Conservation (phyloP, 2,797 vertebrate genomes). For the Neosilurus mollespiculum region DNA sequence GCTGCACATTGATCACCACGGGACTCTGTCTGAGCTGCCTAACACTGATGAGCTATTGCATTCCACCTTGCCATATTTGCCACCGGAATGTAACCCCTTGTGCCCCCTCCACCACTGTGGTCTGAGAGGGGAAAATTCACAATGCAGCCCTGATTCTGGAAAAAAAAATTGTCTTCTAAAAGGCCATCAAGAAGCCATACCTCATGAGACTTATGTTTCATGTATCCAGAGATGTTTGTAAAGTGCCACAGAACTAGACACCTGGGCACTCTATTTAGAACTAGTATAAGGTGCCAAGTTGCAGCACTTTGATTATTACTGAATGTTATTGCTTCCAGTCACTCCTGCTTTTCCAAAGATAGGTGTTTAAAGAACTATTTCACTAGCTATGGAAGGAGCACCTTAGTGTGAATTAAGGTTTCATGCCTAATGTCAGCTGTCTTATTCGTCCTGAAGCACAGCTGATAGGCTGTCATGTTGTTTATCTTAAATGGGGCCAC, state of each 20-base stretch:
- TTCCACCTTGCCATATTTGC: conserved; percentile 53
- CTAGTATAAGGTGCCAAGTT: conserved; percentile 38
- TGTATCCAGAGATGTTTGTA: conserved; percentile 52
- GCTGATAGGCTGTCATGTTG: conserved; percentile 27
- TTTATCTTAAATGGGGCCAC: neutral
- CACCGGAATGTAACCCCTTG: conserved; percentile 47
- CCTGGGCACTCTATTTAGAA: conserved; percentile 31
- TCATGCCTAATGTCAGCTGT: conserved; percentile 22
- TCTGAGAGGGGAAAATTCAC: conserved; percentile 15
- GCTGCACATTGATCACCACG: conserved; percentile 55
- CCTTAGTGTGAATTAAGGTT: conserved; percentile 41
- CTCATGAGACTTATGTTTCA: conserved; percentile 36
- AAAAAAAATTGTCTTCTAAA: conserved; percentile 55
- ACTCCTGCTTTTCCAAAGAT: conserved; percentile 37
- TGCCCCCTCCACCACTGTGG: conserved; percentile 7
- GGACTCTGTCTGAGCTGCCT: conserved; percentile 48
- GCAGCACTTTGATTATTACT: conserved; percentile 39
- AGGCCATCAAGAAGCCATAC: conserved; percentile 51
- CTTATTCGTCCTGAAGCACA: conserved; percentile 29
- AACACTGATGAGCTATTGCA: conserved; percentile 55
- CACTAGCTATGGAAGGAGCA: conserved; percentile 24
- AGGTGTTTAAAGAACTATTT: conserved; percentile 42
- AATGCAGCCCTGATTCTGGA: conserved; percentile 45
- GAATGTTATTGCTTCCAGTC: conserved; percentile 40
- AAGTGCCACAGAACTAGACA: conserved; percentile 35